Evolutionary conservation across 1,140 invertebrate genomes (phyloP).

Genomic region (Drosophila pseudoobscura): DNA sequence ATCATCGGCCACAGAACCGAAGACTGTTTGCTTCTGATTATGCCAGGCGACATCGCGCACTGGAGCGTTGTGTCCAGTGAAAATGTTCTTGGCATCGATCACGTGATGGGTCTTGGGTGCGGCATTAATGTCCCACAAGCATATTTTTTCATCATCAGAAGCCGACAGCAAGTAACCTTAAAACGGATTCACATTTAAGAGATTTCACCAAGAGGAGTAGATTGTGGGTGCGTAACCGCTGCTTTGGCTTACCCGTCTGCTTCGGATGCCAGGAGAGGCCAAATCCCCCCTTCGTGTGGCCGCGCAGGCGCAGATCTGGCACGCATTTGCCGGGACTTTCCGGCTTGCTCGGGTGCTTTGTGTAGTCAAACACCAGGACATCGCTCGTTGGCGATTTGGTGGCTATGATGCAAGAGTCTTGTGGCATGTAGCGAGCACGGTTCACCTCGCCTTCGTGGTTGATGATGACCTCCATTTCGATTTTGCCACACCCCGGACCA

Average conservation of each 20-base stretch:
- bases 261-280: conserved; percentile 99
- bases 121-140: conserved; percentile 99
- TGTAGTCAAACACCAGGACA: conserved; percentile 99
- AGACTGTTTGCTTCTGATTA: conserved; percentile 97
- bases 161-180: conserved; percentile 94
- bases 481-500: conserved; percentile 99
- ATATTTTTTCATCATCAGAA: conserved; percentile 99
- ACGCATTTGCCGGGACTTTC: conserved; percentile 98
- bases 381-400: conserved; percentile 99
- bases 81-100: conserved; percentile 99
- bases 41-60: conserved; percentile 99
- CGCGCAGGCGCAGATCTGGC: conserved; percentile 93
- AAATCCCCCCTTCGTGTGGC: conserved; percentile 99
- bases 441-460: conserved; percentile 99
- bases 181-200: background rate
- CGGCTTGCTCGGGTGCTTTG: conserved; percentile 99
- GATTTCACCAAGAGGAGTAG: background rate
- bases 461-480: conserved; percentile 99
- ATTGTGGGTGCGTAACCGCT: too few species aligned
- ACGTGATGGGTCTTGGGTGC: conserved; percentile 96
- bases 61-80: conserved; percentile 99
- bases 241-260: too few species aligned
- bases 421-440: conserved; percentile 99
- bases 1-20: conserved; percentile 99
- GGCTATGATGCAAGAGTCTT: conserved; percentile 99